A percentile compares a stretch with the other conserved stretches of the same genome.
Evolutionary conservation across 2,797 vertebrate species (phyloP).

Genomic region (Esox masquinongy): DNA sequence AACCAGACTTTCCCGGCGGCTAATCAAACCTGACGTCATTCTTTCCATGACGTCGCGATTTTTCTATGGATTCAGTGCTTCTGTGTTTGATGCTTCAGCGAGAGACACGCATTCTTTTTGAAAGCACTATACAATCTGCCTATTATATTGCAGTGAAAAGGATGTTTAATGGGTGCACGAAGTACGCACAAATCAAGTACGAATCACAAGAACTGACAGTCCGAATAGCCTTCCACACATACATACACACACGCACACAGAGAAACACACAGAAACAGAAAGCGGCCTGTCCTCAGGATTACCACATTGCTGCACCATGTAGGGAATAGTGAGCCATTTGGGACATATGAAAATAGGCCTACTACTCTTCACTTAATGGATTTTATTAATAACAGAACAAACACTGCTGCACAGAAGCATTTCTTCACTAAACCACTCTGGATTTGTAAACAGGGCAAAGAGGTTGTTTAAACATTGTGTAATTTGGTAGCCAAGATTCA

Average conservation of each 20-base stretch:
- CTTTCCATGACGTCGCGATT: conserved; percentile 82
- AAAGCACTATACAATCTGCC: not conserved
- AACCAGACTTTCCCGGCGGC: conserved; percentile 72
- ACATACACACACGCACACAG: not conserved
- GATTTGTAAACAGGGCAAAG: conserved; percentile 43
- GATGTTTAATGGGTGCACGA: not conserved
- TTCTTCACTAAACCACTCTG: conserved; percentile 28
- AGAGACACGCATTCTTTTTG: conserved; percentile 8
- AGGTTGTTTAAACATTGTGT: conserved; percentile 45
- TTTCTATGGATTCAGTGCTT: conserved; percentile 63
- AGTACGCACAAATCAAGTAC: not conserved
- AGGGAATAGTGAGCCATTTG: no score
- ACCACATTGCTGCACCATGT: conserved; percentile 31
- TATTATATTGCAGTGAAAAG: not conserved
- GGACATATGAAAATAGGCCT: not conserved
- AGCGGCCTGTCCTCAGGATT: conserved; percentile 41
- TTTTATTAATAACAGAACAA: conserved; percentile 68
- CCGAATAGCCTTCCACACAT: not conserved
- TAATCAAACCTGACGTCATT: conserved; percentile 84
- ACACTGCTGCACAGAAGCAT: conserved; percentile 38
- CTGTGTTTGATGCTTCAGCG: conserved; percentile 58
- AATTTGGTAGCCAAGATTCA: conserved; percentile 44
- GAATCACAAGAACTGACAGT: not conserved
- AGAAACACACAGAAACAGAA: conserved; percentile 44
- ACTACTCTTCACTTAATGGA: conserved; percentile 58